Evolutionary conservation across 1,140 invertebrate species (phyloP).

Genomic region (Eupeodes corollae): DNA sequence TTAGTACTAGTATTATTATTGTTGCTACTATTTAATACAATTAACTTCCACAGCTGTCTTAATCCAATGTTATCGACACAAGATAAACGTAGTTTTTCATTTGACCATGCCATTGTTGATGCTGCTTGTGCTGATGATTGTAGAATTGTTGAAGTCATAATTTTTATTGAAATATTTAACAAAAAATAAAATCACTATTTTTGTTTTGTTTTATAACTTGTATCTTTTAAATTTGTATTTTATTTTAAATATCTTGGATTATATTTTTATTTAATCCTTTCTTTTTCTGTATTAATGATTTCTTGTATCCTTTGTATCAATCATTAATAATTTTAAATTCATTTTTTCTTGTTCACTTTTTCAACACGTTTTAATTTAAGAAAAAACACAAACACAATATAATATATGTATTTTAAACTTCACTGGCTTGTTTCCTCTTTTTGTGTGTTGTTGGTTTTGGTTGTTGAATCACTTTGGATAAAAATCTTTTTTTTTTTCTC

Average conservation of each 20-base stretch:
- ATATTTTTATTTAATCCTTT: conserved; percentile 4
- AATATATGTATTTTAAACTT: too few species aligned
- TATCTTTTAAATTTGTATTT: neutral
- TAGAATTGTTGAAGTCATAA: conserved; percentile 34
- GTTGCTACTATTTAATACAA: conserved; percentile 28
- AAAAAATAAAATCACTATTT: conserved; percentile 16
- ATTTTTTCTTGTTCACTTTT: too few species aligned
- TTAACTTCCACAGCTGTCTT: conserved; percentile 33
- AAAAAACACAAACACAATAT: too few species aligned
- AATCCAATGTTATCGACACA: conserved; percentile 35
- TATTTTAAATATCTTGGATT: conserved; percentile 13
- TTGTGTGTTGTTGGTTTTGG: too few species aligned
- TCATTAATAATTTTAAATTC: too few species aligned
- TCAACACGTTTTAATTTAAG: too few species aligned
- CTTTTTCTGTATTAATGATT: too few species aligned
- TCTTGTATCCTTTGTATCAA: too few species aligned
- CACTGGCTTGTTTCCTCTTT: too few species aligned
- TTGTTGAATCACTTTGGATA: too few species aligned
- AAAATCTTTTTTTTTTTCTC: too few species aligned
- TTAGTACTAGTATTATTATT: conserved; percentile 7
- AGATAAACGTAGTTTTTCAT: conserved; percentile 33
- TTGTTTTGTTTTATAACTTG: conserved; percentile 3
- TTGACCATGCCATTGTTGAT: conserved; percentile 30
- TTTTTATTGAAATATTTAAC: conserved; percentile 6
- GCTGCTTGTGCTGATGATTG: conserved; percentile 14